Conservation (phyloP, 2,113 vertebrate genomes). For the Myotis lucifugus region DNA sequence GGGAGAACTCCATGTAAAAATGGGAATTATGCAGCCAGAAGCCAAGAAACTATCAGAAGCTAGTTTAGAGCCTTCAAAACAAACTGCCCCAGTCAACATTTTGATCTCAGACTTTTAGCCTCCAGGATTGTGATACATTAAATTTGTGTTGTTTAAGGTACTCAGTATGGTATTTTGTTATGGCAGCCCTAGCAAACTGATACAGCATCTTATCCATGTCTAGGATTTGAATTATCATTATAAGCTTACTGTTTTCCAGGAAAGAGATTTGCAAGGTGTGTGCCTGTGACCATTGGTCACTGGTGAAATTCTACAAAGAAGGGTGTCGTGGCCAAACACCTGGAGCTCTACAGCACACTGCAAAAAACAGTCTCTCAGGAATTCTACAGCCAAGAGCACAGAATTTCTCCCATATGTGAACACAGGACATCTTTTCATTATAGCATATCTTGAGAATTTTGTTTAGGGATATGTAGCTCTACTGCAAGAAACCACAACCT, state of each 20-base stretch:
- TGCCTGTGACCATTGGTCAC: not conserved
- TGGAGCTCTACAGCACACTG: not conserved
- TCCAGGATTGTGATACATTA: not conserved
- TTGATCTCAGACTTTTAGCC: not conserved
- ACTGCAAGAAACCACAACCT: not conserved
- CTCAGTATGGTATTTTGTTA: not conserved
- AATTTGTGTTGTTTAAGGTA: not conserved
- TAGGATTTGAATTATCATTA: not conserved
- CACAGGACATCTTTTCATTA: not conserved
- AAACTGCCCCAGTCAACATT: not conserved
- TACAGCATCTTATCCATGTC: not conserved
- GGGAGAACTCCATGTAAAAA: not conserved
- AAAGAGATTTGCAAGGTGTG: not conserved
- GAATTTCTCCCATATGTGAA: constrained; percentile 1
- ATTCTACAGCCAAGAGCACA: not conserved
- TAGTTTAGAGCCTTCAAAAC: too few species aligned
- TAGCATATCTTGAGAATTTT: not conserved
- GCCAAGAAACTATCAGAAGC: not conserved
- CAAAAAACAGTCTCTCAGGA: not conserved
- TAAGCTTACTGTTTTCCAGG: not conserved
- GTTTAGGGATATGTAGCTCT: not conserved
- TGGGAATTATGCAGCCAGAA: not conserved
- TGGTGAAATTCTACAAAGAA: not conserved
- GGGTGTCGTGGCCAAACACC: not conserved
- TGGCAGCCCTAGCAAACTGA: not conserved